Conservation (phyloP, 2,797 vertebrate species). For the Naso thynnoides region DNA sequence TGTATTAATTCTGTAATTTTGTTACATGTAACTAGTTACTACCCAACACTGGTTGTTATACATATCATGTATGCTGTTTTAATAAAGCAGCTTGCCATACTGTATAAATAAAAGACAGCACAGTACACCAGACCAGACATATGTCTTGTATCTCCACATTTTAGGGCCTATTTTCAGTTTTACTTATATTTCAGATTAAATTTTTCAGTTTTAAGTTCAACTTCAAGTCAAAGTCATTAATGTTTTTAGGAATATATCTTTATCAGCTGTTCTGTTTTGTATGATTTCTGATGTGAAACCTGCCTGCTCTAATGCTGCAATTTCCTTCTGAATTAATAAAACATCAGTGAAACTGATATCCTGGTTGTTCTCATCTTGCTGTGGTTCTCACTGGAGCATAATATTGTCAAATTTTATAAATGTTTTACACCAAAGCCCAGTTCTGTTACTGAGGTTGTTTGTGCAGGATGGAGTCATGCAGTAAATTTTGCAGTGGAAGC, state of each 20-base stretch:
- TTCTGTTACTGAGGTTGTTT: conserved; percentile 29
- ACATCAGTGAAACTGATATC: not conserved
- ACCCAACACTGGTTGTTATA: too few species aligned
- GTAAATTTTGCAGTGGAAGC: conserved; percentile 41
- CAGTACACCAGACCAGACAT: not conserved
- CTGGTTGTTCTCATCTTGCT: not conserved
- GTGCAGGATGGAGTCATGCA: conserved; percentile 17
- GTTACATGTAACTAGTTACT: too few species aligned
- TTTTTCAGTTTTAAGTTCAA: not conserved
- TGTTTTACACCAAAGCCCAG: not conserved
- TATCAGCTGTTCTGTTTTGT: not conserved
- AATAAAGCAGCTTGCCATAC: not conserved
- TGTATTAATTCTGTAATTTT: too few species aligned
- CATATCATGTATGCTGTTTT: not conserved
- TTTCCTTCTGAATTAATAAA: not conserved
- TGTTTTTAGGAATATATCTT: not conserved
- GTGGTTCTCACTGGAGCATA: not conserved
- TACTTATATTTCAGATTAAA: too few species aligned
- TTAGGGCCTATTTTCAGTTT: not conserved
- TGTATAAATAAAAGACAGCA: not conserved
- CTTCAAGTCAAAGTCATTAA: not conserved
- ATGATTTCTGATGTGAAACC: not conserved
- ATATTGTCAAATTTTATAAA: conserved; percentile 14
- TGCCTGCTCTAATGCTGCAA: too few species aligned
- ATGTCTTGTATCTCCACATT: not conserved